A percentile compares a stretch with the other conserved stretches of the same genome.
Evolutionary conservation across 2,113 vertebrate species (phyloP).

Genomic region (Boulengeromyrus knoepffleri): DNA sequence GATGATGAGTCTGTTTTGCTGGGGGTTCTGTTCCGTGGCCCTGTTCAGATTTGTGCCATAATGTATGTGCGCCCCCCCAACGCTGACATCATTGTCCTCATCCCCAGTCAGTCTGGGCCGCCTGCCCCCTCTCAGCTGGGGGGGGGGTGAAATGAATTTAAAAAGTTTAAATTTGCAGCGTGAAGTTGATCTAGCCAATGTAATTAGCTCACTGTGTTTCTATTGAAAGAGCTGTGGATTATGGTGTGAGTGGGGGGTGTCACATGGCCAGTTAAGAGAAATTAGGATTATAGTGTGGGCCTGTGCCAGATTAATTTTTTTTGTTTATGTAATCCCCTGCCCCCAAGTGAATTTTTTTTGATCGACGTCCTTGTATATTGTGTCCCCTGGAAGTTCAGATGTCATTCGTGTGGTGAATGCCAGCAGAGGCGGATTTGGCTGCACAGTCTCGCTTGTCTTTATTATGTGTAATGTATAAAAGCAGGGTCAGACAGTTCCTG

Average conservation of each 20-base stretch:
- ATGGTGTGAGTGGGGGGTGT: background rate
- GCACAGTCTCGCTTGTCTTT: background rate
- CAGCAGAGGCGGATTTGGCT: background rate
- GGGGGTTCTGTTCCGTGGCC: background rate
- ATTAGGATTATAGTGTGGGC: constrained; percentile 10
- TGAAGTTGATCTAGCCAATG: background rate
- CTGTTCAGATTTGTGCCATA: background rate
- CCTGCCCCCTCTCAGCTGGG: background rate
- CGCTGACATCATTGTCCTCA: background rate
- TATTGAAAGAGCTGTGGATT: background rate
- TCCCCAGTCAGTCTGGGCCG: background rate
- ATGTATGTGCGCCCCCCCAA: background rate
- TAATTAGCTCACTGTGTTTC: background rate
- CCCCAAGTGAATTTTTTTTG: background rate
- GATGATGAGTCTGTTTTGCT: background rate
- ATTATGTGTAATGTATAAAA: background rate
- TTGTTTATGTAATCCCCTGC: background rate
- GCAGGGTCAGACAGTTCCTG: background rate
- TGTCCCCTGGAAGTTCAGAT: background rate
- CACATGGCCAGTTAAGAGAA: constrained; percentile 9
- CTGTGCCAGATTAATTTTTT: background rate
- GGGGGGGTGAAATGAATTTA: background rate
- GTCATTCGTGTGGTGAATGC: background rate
- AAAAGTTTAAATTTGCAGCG: background rate
- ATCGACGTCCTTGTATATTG: background rate